Evolutionary conservation across 2,113 vertebrate genomes (phyloP).

Genomic region (Phrynosoma platyrhinos): DNA sequence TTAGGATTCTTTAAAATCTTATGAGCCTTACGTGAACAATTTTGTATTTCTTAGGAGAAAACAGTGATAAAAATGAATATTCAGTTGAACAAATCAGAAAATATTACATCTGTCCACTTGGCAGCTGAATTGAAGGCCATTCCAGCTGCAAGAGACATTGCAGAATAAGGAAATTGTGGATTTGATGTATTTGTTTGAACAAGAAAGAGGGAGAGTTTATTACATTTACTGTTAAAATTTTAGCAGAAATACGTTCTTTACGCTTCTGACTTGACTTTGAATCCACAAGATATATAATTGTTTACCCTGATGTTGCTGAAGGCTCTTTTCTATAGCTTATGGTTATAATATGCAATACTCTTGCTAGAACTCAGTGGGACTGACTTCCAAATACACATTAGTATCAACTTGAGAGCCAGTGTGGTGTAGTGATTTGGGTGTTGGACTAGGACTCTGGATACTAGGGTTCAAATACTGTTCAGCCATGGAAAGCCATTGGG

Average conservation of each 20-base stretch:
- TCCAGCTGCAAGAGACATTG: not conserved
- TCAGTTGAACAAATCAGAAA: not conserved
- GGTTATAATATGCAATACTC: not conserved
- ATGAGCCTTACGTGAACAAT: not conserved
- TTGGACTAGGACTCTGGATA: too few relatives aligned
- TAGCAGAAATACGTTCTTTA: not conserved
- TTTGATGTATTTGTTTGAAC: not conserved
- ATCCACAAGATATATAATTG: not conserved
- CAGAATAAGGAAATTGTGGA: not conserved
- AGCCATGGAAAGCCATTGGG: too few relatives aligned
- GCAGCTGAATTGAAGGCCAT: not conserved
- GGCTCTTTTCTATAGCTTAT: not conserved
- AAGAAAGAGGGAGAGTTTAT: not conserved
- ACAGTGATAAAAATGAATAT: not conserved
- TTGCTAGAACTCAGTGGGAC: not conserved
- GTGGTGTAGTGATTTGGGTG: too few relatives aligned
- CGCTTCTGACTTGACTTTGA: not conserved
- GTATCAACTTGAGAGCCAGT: not conserved
- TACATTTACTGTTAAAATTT: not conserved
- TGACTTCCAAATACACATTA: not conserved
- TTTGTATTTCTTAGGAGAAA: not conserved
- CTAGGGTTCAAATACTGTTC: too few relatives aligned
- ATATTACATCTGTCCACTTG: not conserved
- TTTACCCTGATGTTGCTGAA: not conserved
- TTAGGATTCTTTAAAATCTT: not conserved